These are phyloP conservation scores for Kryptolebias ocellatus DNA, from an alignment of 2,797 vertebrate genomes.

Conservation along the genomic window DNA sequence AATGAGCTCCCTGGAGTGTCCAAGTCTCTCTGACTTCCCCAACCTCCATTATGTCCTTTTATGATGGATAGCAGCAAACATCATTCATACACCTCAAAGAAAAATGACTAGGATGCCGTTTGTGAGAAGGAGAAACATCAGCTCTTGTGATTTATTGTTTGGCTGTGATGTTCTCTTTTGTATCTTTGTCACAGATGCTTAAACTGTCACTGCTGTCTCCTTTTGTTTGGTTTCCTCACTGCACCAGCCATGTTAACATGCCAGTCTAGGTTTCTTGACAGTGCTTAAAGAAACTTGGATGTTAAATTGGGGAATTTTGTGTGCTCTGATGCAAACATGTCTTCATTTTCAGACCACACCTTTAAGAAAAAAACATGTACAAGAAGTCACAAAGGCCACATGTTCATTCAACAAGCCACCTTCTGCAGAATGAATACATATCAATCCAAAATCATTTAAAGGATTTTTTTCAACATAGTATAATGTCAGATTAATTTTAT, in stretches of 20 bases:
- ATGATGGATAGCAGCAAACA: constrained; percentile 80
- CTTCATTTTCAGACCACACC: constrained; percentile 48
- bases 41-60: constrained; percentile 72
- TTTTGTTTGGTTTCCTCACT: constrained; percentile 63
- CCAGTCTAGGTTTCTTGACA: constrained; percentile 56
- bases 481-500: too few species aligned
- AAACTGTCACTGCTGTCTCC: constrained; percentile 74
- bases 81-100: constrained; percentile 81
- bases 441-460: constrained; percentile 5
- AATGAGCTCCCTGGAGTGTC: constrained; percentile 86
- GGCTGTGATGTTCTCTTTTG: constrained; percentile 74
- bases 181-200: constrained; percentile 73
- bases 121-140: constrained; percentile 80
- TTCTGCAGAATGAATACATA: constrained; percentile 31
- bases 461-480: not conserved
- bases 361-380: not conserved
- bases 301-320: constrained; percentile 58
- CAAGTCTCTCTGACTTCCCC: constrained; percentile 69
- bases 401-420: constrained; percentile 23
- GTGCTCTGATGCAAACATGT: constrained; percentile 57
- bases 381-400: too few species aligned
- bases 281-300: constrained; percentile 58
- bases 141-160: constrained; percentile 72
- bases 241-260: constrained; percentile 61
- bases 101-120: constrained; percentile 78